A percentile compares a stretch with the other conserved stretches of the same genome.
Evolutionary conservation across 2,797 vertebrate genomes (phyloP).

Genomic region (Mareca strepera): DNA sequence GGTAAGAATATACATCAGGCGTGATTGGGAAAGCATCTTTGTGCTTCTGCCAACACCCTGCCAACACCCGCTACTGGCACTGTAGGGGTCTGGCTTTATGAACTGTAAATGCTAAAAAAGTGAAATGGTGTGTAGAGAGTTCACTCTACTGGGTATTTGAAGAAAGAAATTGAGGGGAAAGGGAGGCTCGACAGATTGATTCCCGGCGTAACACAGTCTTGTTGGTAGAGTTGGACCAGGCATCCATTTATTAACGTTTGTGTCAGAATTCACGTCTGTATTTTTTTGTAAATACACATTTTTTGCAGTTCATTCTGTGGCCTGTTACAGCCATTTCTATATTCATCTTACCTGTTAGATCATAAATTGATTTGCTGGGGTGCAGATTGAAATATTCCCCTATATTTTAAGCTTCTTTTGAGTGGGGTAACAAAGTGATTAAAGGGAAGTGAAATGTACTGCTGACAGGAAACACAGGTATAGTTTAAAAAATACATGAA

Average conservation of each 20-base stretch:
- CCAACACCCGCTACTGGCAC: background rate
- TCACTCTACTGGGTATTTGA: background rate
- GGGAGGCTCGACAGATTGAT: background rate
- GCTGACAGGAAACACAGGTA: background rate
- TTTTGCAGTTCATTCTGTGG: background rate
- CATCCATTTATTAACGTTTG: background rate
- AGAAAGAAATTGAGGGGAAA: background rate
- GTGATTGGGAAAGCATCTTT: background rate
- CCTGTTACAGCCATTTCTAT: background rate
- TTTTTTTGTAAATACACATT: background rate
- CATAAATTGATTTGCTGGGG: background rate
- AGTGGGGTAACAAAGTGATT: background rate
- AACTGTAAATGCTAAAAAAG: slow-evolving; percentile 11
- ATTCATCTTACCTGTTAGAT: background rate
- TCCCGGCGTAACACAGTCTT: background rate
- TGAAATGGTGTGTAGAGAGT: background rate
- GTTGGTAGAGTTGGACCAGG: background rate
- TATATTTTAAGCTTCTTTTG: background rate
- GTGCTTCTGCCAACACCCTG: slow-evolving; percentile 28
- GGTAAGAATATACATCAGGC: slow-evolving; percentile 27
- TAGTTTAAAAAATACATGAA: background rate
- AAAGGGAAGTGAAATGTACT: background rate
- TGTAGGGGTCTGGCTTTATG: slow-evolving; percentile 11
- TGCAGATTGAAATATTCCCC: background rate
- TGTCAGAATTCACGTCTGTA: background rate